A percentile compares a stretch with the other conserved stretches of the same genome.
phyloP scores from a whole-genome alignment of 1,140 invertebrate genomes.

The Bombus cullumanus region DNA sequence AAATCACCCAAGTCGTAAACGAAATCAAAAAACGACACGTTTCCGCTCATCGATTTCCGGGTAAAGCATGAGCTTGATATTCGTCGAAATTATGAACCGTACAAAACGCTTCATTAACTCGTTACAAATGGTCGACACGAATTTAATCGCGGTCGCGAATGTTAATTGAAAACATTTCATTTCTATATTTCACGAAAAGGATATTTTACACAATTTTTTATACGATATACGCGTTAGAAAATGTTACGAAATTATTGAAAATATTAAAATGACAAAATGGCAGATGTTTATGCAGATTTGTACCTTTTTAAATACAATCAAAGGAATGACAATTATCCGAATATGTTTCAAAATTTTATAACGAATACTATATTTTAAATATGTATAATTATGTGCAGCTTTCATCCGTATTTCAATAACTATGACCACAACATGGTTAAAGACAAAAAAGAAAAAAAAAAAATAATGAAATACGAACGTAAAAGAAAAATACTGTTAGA shows the following conservation, averaged over 20 bases:
- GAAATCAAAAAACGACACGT: slow-evolving; percentile 12
- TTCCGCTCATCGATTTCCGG: neutral
- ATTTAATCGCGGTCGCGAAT: neutral
- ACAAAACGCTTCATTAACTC: neutral
- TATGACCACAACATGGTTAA: no score
- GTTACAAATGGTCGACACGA: neutral
- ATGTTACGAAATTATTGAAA: no score
- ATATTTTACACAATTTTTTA: neutral
- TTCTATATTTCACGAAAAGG: neutral
- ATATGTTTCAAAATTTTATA: neutral
- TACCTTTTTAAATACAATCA: no score
- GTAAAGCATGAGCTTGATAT: neutral
- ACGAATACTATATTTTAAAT: neutral
- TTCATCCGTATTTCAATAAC: neutral
- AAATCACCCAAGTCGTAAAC: slow-evolving; percentile 24
- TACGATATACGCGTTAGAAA: neutral
- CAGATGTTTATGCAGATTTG: neutral
- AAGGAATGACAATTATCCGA: no score
- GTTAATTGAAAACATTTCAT: neutral
- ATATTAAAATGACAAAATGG: no score
- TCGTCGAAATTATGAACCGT: neutral
- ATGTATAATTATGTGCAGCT: neutral
- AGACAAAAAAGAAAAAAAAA: no score
- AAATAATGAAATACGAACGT: neutral
- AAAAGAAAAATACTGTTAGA: neutral